These are phyloP conservation scores for Geopemphigus sp. DNA, from an alignment of 1,140 invertebrate genomes.

Conservation along the genomic window DNA sequence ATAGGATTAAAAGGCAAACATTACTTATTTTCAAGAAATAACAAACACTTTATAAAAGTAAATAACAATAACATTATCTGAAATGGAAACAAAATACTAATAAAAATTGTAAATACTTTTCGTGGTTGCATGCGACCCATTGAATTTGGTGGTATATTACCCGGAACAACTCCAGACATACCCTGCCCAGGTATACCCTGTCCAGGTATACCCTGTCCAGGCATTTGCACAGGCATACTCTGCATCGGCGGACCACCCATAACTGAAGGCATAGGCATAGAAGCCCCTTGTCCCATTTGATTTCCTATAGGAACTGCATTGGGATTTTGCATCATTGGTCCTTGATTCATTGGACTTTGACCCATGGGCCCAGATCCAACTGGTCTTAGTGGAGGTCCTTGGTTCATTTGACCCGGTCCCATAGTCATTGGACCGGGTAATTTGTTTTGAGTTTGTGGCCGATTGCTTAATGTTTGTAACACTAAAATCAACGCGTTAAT, in stretches of 20 bases:
- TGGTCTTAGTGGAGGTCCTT: constrained; percentile 50
- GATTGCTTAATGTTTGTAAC: constrained; percentile 63
- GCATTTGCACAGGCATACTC: constrained; percentile 27
- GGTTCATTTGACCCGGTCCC: constrained; percentile 55
- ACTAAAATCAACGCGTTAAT: constrained; percentile 55
- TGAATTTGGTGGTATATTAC: constrained; percentile 24
- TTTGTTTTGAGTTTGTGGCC: constrained; percentile 58
- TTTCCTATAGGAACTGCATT: constrained; percentile 52
- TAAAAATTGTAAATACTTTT: constrained; percentile 24
- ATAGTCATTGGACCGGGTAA: constrained; percentile 51
- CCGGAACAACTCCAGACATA: constrained; percentile 13
- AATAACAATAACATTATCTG: too few species aligned
- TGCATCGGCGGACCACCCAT: constrained; percentile 54
- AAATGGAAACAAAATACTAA: too few species aligned
- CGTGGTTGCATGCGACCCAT: constrained; percentile 41
- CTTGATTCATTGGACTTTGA: constrained; percentile 53
- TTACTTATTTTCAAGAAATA: too few species aligned
- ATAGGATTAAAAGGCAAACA: too few species aligned
- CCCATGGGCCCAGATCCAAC: constrained; percentile 52
- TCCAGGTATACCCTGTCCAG: constrained; percentile 1
- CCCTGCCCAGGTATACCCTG: neutral
- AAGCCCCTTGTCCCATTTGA: constrained; percentile 50
- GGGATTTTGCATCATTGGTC: constrained; percentile 52
- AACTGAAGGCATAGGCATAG: constrained; percentile 38
- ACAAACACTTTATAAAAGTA: too few species aligned